Evolutionary conservation across 2,888 invertebrate genomes (phyloP).

Genomic region (Arrhopalites spinosus): DNA sequence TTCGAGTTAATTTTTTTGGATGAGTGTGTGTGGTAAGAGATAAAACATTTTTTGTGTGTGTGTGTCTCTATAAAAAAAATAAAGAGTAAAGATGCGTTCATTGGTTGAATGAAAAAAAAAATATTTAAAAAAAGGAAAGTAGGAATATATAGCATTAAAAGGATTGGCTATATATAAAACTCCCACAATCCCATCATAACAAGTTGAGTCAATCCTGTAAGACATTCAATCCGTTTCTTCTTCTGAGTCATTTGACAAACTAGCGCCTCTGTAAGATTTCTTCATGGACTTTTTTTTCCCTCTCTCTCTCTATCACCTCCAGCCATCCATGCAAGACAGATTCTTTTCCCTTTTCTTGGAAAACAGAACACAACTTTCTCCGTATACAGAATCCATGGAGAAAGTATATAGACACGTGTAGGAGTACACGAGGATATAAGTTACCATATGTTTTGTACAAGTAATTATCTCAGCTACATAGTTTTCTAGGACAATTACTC

Average conservation of each 20-base stretch:
- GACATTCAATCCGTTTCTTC: not conserved
- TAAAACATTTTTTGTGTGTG: no score
- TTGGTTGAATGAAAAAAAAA: no score
- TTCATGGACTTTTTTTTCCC: not conserved
- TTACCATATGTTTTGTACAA: not conserved
- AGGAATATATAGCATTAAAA: not conserved
- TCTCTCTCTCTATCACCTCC: not conserved
- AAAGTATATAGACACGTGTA: not conserved
- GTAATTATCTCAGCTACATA: not conserved
- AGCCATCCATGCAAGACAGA: not conserved
- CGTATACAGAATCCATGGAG: not conserved
- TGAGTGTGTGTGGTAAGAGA: no score
- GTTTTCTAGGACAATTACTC: not conserved
- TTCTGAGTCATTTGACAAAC: not conserved
- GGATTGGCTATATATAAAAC: no score
- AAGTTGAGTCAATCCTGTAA: not conserved
- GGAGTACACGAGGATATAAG: no score
- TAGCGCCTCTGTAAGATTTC: not conserved
- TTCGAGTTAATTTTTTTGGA: no score
- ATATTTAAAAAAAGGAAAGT: no score
- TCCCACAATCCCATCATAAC: not conserved
- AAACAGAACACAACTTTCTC: not conserved
- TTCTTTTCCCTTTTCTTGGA: not conserved
- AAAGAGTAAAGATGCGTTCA: no score
- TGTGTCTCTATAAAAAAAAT: no score